Evolutionary conservation across 2,797 vertebrate species (phyloP), one percentile per base, ranked within the genome.

Genomic region (Tamandua tetradactyla): DNA sequence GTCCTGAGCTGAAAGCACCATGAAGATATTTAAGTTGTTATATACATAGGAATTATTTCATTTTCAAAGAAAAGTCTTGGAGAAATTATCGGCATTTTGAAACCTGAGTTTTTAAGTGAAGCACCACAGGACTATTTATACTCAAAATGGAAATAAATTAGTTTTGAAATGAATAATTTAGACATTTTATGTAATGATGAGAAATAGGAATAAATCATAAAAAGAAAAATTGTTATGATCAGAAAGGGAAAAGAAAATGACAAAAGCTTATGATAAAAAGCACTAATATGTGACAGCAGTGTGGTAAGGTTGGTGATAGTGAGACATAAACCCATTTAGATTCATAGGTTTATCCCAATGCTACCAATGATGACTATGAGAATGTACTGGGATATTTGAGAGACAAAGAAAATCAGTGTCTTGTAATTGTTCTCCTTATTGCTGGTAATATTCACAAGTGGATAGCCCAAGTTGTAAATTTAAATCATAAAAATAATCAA

Each of bases 1-100:
- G 57, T 86, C 95, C 96, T 97, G 97, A 96, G 92, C 75, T 95
- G 86, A 96, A 95, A 97, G 94, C 89, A 97, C 80, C 85, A 68
- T 84, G 94, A 96, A 78, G 87, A 96, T 96, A 97, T 95, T 92
- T 93, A 80, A 96, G 55, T 95, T 92, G 87, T 81, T 83, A 83
- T 95, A 97, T 96, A 95, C 57, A 68, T 79, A 91, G 76, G 87
- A 92, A 80, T 97, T 91, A 91, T 96, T 95, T 96, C 93, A 93
- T 94, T 96, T 96, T 95, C 83, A 97, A 97, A 97, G 83, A 91
- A 32, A 95, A 97, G 89, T 90, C 4, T 88, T 71, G 91, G 44
- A 84, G 84, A 55, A 86, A 85, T 75, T 44, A 89, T 94, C 40
- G 96, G 61, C 59, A 80, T 95, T 86, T 84, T 68, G 81, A 97